Evolutionary conservation across 92 coral and sea anemone genomes (phyloP), one percentile per base, ranked within the genome.

Genomic region (Epizoanthus stellaris): DNA sequence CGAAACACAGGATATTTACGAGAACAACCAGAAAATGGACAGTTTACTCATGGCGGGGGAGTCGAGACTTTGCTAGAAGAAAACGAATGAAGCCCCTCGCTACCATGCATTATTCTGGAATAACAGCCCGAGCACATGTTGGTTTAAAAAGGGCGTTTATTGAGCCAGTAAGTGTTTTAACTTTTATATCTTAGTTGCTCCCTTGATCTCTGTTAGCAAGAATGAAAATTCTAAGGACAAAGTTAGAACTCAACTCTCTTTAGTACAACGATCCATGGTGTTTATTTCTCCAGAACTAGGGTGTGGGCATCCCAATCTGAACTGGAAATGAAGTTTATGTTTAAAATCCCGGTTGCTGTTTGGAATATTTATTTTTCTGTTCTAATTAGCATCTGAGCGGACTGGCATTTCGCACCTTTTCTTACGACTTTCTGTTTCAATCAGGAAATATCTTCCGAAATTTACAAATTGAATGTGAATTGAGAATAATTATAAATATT

Each of bases 91-190:
- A 34, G 9, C 16, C 73, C 39, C 61, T 8, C 3, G 14, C 53
- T 9, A 58, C 36, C 42, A 72, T 76, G 81, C 54, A 20, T 36
- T 49, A 20, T 34, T 36, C 5, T 21, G 45, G 42, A 39, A 17
- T 7, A 59, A 36, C 66, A 25, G 15, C 54, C 11, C 54, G 49
- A 9, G 38, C 9, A 61, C 68, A 38, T 58, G 81, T 58, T n/a
- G 47, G 39, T 4, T 20, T 76, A 17, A 76, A 58, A 8, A 36
- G 67, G 81, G 15, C 15, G 43, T 30, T 59, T 30, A 67, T 15
- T 10, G 81, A 76, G 40, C 38, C 47, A 76, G 81, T 76, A 76
- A 59, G 81, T 76, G 3, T 16, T 3, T 8, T 19, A n/a, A n/a
- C n/a, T n/a, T n/a, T n/a, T 13, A 3, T 73, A 21, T 45, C 15